Evolutionary conservation across 2,797 vertebrate species (phyloP), one percentile per base, ranked within the genome.

Genomic region (Anomalospiza imberbis): DNA sequence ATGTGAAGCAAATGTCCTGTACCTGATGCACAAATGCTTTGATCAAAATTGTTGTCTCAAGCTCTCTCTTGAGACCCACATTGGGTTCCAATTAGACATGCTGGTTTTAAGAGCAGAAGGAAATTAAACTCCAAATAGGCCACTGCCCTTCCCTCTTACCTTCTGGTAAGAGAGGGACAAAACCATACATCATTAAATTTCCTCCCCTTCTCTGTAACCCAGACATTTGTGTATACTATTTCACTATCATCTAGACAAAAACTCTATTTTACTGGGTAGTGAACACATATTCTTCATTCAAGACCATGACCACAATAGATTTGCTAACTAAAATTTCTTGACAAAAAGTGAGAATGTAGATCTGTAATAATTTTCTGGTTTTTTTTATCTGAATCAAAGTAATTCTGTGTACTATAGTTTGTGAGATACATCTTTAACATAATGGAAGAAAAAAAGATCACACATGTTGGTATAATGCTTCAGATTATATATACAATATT

Each of bases 191-290:
- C 26, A 48, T 25, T 17, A 48, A 62, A 42, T 17, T 62, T 77
- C 0, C 0, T 6, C 17, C 13, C 11, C 9, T 61, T 77, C n/a
- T 47, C 40, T 42, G 9, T 55, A 55, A 62, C 65, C 14, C 21
- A 31, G 21, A 34, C 8, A 34, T 42, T 29, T 68, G 2, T 65
- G 13, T 22, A 26, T 19, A 31, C 6, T 29, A 12, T 68, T 79
- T 55, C 26, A 28, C 14, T 68, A 55, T 38, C 20, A 60, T 21
- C 18, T 34, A 60, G 18, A 34, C 6, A 17, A 65, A 80, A 34
- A 32, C 13, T 80, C 34, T 3, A 21, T 79, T 83, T 57, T 31
- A 28, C 2, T 12, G 1, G 19, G 6, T 21, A 42, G 17, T 53
- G 22, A 84, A 65, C 21, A 17, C 4, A 16, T 26, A 31, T 34